Evolutionary conservation across 2,797 vertebrate genomes (phyloP), one percentile per base, ranked within the genome.

Genomic region (Sparus aurata): DNA sequence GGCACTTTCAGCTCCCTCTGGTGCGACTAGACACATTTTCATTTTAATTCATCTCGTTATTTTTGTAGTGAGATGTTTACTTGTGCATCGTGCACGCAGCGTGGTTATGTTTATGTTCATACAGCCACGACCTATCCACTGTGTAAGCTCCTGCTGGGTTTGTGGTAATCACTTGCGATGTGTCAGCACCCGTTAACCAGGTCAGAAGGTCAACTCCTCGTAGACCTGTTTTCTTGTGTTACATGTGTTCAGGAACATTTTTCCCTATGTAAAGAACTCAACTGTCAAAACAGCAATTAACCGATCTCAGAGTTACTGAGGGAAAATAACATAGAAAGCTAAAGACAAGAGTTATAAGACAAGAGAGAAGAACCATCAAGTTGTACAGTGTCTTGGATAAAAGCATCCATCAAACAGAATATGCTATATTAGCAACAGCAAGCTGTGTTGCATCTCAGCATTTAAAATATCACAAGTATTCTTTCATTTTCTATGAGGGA

Each of bases 1-100:
- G 75, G 60, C 76, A 74, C 73, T 82, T 71, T 79, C 65, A 61
- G 73, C 84, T 83, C 83, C 80, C 83, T 76, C 68, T 64, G 76
- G 61, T 47, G 71, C n/a, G 1, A 61, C 69, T 25, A 43, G 74
- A 68, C 75, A 66, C 67, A 27, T 81, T 82, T 70, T 74, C 15
- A 54, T 58, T 67, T 69, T 5, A 69, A 77, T 73, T 75, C 20
- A 61, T 30, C 18, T 60, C 49, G n/a, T 82, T 67, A 70, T 68
- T 83, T 53, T 23, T 62, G 43, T 20, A 18, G 66, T 3, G 13
- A 46, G 53, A 55, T 55, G 4, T 54, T 67, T n/a, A 18, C 49
- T 60, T 62, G 54, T 16, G 8, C 8, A 9, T 69, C 12, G 2
- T 18, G 23, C 13, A 20, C 9, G 5, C 23, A n/a, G 45, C 6